A percentile compares a stretch with the other conserved stretches of the same genome.
Evolutionary conservation across 37 sponge, comb jelly and placozoan genomes (phyloP).

Genomic region (Hormiphora californensis): DNA sequence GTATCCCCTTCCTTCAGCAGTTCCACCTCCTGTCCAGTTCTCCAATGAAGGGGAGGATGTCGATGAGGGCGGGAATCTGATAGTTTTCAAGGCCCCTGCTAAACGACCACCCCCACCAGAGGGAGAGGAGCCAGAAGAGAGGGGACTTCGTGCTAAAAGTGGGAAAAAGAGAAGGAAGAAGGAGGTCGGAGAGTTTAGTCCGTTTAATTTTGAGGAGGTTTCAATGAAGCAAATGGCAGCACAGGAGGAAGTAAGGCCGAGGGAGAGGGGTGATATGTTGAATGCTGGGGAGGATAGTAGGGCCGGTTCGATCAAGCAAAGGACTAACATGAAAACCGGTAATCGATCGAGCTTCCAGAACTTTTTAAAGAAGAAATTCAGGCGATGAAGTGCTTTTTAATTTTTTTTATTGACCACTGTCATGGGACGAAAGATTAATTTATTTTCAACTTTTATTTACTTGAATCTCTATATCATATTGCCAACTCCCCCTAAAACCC

Average conservation of each 20-base stretch:
- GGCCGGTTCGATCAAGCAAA: conserved; percentile 1
- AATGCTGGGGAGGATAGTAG: conserved; percentile 30
- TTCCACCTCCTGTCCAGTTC: no score
- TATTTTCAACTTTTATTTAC: not conserved
- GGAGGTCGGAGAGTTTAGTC: not conserved
- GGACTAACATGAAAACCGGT: conserved; percentile 12
- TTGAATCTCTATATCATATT: not conserved
- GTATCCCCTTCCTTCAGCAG: not conserved
- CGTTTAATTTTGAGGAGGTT: conserved; percentile 39
- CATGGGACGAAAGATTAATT: no score
- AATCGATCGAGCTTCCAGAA: conserved; percentile 16
- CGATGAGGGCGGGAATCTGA: not conserved
- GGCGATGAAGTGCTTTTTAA: not conserved
- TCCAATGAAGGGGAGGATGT: no score
- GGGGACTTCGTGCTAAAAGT: not conserved
- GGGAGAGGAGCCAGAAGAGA: not conserved
- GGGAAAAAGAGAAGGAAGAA: conserved; percentile 36
- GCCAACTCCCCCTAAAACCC: no score
- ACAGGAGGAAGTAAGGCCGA: not conserved
- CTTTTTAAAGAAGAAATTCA: conserved; percentile 28
- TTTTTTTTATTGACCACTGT: no score
- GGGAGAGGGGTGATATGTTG: conserved; percentile 17
- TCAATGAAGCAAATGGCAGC: conserved; percentile 1
- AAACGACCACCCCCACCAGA: not conserved
- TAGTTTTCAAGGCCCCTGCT: not conserved